Base-by-base conservation (phyloP, 53 echinoderm and acorn worm species). In the Paelopatides confundens region DNA sequence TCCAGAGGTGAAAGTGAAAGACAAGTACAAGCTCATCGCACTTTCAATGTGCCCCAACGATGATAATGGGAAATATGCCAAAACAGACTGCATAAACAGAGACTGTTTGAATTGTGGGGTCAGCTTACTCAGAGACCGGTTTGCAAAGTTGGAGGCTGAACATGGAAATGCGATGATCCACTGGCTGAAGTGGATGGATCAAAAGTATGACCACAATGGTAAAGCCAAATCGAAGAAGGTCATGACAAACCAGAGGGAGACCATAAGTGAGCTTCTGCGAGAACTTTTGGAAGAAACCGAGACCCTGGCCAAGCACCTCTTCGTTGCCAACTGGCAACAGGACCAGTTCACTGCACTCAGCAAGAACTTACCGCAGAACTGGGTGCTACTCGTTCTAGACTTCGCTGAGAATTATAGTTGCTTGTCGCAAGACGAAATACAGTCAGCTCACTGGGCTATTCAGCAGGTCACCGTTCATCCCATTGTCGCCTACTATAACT, bases 331-430 rank as follows among this genome's bases (percentile, higher is more conserved):
- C 39, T 85, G 85, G 85, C 85, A 85, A 46, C 85, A 85, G 23
- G 43, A 85, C 27, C 85, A 85, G 66, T 85, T 85, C 68, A 66
- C 85, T 38, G 15, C 31, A 36, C 85, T 66, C 66, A 81, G 74
- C 17, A 24, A 31, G 40, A 85, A 47, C 69, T 81, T 87, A 58
- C 89, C 91, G 7, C 64, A 94, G 38, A 58, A 70, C 18, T 76
- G 21, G 69, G 34, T 26, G 32, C 66, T 92, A 9, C 89, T 89
- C 82, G 94, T 92, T 3, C 8, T 92, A 69, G 92, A 92, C 62
- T 92, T 85, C 81, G 92, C 92, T 4, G 92, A 92, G 67, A 91
- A 91, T 30, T 91, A 86, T 58, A 63, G 87, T 10, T 87, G 83
- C 66, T 10, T 76, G 33, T 82, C 89, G 4, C 40, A 40, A 40